phyloP scores from a whole-genome alignment of 2,113 vertebrate genomes.

The Crotalus tigris region DNA sequence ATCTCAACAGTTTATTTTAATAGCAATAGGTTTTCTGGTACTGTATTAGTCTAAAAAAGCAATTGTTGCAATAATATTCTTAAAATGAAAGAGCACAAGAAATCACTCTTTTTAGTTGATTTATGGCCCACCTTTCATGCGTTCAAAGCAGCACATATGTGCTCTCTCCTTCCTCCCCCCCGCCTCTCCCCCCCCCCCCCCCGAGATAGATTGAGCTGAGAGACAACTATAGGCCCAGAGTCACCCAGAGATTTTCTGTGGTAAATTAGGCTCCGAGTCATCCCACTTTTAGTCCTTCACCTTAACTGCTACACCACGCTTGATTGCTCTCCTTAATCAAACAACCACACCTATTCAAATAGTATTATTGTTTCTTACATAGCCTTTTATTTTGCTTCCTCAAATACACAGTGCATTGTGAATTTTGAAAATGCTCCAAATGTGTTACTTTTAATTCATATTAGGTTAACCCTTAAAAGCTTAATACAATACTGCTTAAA shows the following conservation, averaged over 20 bases:
- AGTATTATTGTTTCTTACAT: not conserved
- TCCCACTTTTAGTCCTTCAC: not conserved
- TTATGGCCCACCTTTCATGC: not conserved
- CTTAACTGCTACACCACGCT: not conserved
- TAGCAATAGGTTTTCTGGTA: not conserved
- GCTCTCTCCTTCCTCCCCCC: not conserved
- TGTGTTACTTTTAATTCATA: not conserved
- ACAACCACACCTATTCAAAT: not conserved
- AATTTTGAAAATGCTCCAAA: not conserved
- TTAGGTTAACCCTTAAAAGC: not conserved
- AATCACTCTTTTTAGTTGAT: not conserved
- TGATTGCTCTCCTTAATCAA: not conserved
- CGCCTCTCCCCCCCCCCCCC: no score
- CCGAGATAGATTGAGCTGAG: not conserved
- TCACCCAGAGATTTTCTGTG: not conserved
- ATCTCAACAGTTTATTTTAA: not conserved
- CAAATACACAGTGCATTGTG: not conserved
- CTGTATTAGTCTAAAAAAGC: not conserved
- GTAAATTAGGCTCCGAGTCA: not conserved
- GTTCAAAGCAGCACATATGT: not conserved
- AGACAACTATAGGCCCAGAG: not conserved
- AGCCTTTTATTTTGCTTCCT: not conserved
- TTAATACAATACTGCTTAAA: not conserved
- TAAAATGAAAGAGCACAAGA: not conserved
- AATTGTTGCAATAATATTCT: not conserved